These are phyloP conservation scores for Cottus gobio DNA, from an alignment of 2,113 vertebrate species.

Conservation along the genomic window DNA sequence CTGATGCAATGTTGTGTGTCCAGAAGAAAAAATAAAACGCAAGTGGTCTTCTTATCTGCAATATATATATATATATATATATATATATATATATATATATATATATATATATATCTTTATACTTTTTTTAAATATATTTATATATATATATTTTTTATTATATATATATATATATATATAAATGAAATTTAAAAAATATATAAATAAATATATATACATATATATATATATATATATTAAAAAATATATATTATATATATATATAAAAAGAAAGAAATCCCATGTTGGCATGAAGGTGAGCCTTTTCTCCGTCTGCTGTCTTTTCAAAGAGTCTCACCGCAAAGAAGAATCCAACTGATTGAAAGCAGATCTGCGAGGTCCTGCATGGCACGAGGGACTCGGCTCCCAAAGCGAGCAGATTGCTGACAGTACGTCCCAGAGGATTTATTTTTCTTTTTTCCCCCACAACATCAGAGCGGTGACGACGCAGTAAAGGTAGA, in stretches of 20 bases:
- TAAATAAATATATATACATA: too few relatives aligned
- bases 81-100: too few relatives aligned
- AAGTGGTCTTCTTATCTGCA: constrained; percentile 42
- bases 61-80: too few relatives aligned
- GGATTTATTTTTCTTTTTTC: not conserved
- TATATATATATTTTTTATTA: too few relatives aligned
- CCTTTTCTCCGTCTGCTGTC: constrained; percentile 34
- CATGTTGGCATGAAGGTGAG: not conserved
- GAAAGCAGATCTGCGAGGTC: constrained; percentile 19
- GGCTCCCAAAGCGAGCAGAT: constrained; percentile 39
- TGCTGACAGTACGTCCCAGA: constrained; percentile 19
- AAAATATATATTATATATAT: too few relatives aligned
- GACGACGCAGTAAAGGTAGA: not conserved
- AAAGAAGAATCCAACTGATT: constrained; percentile 41
- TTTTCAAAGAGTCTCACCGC: constrained; percentile 42
- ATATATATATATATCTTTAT: too few relatives aligned
- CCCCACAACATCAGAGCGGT: constrained; percentile 12
- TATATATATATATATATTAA: too few relatives aligned
- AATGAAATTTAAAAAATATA: too few relatives aligned
- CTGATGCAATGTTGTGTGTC: constrained; percentile 50
- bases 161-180: too few relatives aligned
- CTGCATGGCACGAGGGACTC: constrained; percentile 12
- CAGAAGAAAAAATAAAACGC: constrained; percentile 39
- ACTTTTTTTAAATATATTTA: too few relatives aligned
- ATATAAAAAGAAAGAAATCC: too few relatives aligned